These are phyloP conservation scores for Sebastes reedi DNA, from an alignment of 2,797 vertebrate genomes.

Conservation along the genomic window DNA sequence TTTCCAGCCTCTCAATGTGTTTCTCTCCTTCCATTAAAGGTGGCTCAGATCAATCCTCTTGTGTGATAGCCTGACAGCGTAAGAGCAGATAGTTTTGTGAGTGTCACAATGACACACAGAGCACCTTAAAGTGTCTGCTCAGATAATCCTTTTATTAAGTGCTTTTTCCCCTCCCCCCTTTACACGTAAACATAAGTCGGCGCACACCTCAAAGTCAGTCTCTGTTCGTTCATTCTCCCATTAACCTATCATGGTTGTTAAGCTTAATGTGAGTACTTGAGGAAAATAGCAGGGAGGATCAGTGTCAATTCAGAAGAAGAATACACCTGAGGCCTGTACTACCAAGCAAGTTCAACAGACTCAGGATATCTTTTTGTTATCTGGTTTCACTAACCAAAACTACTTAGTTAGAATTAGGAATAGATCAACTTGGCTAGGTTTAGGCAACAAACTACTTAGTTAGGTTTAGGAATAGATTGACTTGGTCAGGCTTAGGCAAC, in stretches of 20 bases:
- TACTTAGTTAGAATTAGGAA: too few relatives aligned
- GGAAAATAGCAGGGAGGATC: constrained; percentile 34
- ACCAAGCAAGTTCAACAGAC: not conserved
- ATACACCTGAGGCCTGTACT: not conserved
- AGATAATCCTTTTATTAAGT: constrained; percentile 34
- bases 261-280: constrained; percentile 55
- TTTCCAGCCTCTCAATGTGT: not conserved
- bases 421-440: too few relatives aligned
- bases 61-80: constrained; percentile 1
- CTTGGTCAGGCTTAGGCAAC: too few relatives aligned
- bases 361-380: not conserved
- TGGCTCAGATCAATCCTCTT: constrained; percentile 5
- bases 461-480: too few relatives aligned
- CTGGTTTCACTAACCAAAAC: too few relatives aligned
- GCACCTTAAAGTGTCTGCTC: constrained; percentile 26
- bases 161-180: not conserved
- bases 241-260: constrained; percentile 41
- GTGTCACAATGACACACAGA: constrained; percentile 22
- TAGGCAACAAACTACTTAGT: too few relatives aligned
- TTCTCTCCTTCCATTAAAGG: constrained; percentile 5
- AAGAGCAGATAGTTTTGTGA: constrained; percentile 4
- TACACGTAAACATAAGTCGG: constrained; percentile 26
- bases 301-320: constrained; percentile 29
- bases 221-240: constrained; percentile 10
- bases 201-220: constrained; percentile 7